Percentiles rank a stretch among this genome's conserved stretches.
Conservation (phyloP, 1,140 invertebrate species). For the Lepidurus packardi region DNA sequence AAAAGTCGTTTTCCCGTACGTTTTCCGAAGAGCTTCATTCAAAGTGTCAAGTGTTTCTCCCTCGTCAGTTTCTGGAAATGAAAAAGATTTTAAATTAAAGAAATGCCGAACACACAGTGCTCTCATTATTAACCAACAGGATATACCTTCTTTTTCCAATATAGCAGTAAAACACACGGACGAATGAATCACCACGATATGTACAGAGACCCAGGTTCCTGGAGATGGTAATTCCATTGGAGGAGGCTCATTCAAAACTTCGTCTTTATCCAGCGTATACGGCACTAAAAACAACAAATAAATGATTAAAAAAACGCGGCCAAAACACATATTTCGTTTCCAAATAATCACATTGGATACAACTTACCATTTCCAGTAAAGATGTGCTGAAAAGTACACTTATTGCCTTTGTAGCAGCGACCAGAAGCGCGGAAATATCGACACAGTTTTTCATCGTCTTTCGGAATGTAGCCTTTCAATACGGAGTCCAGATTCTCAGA, state of each 20-base stretch:
- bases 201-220: neutral
- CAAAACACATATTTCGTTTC: neutral
- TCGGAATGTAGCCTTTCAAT: neutral
- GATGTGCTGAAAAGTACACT: neutral
- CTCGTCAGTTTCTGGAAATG: neutral
- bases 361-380: constrained; percentile 1
- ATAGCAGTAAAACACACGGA: neutral
- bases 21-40: neutral
- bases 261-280: neutral
- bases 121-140: too few species aligned
- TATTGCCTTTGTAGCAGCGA: neutral
- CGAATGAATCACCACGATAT: neutral
- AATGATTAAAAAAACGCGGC: neutral
- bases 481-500: neutral
- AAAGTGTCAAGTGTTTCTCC: neutral
- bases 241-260: neutral
- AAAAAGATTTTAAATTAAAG: neutral
- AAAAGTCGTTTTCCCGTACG: neutral
- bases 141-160: neutral
- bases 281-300: neutral
- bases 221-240: neutral
- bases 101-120: too few species aligned
- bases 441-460: neutral
- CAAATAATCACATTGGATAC: neutral
- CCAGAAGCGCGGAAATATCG: neutral